Evolutionary conservation across 2,888 invertebrate species (phyloP), one percentile per base, ranked within the genome.

Genomic region (Gisinianus flammeolus): DNA sequence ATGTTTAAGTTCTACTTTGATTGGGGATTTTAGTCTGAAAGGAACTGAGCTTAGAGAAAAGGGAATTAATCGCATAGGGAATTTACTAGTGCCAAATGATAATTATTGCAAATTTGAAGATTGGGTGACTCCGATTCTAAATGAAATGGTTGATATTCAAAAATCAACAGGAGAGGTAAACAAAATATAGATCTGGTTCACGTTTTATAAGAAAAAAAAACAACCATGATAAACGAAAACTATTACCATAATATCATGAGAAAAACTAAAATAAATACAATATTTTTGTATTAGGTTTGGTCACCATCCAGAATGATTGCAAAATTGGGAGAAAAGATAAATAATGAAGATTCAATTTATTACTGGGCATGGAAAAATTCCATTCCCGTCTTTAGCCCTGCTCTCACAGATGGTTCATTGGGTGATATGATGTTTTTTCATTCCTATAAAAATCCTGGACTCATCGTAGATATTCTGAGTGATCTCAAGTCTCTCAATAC

Each of bases 391-490:
- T 99, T 95, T 87, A 95, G 97, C 88, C 99, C 99, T 0, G 98
- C 98, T 0, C 88, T 99, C 80, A 99, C 99, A 0, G 99, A 99
- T 88, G 99, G 99, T 0, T 97, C 97, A 84, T 89, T 94, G 80
- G 97, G 99, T 0, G 99, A 99, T 87, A 98, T 99, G 98, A 94
- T 99, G 91, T 99, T 96, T 87, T 97, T 99, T 86, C 98, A 99
- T 88, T 96, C 97, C 0, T 97, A 93, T 86, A 93, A 92, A 84
- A 93, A 93, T 86, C 96, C 98, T 0, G 98, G 98, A 0, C 89
- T 99, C 8, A 89, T 97, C 33, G 88, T 99, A 69, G 99, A 99
- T 87, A 96, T 99, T 86, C 89, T 97, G 28, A 93, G 85, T 91
- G 98, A 98, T 89, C 89, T 99, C 78, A 90, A 93, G 76, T 90